Evolutionary conservation across 2,797 vertebrate genomes (phyloP).

Genomic region (Paratrypauchen microcephalus): DNA sequence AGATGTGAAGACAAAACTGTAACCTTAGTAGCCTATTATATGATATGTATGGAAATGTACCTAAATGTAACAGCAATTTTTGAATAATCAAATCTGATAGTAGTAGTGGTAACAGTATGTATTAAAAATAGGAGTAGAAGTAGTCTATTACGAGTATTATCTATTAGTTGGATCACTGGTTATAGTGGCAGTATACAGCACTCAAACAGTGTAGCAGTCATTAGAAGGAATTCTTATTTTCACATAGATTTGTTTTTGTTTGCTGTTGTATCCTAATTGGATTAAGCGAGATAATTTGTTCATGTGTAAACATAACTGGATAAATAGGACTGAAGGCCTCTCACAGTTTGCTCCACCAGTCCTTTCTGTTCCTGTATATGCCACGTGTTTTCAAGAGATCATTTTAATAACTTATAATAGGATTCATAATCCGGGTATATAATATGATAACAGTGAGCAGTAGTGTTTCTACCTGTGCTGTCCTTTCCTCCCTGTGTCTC

Average conservation of each 20-base stretch:
- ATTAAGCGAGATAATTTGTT: conserved; percentile 12
- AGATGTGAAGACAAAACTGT: conserved; percentile 46
- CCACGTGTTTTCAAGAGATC: neutral
- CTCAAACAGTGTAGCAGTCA: neutral
- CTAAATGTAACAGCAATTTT: neutral
- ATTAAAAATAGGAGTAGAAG: neutral
- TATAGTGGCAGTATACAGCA: no score
- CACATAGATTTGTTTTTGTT: neutral
- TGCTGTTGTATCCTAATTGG: neutral
- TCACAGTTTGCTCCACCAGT: neutral
- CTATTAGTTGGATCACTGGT: no score
- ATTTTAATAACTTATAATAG: conserved; percentile 27
- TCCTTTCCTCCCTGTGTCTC: conserved; percentile 24
- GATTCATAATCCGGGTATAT: conserved; percentile 42
- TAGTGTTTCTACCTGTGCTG: conserved; percentile 24
- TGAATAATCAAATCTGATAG: neutral
- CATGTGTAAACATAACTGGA: conserved; percentile 27
- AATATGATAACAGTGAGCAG: conserved; percentile 42
- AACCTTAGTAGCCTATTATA: neutral
- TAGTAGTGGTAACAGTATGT: neutral
- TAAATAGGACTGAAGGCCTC: conserved; percentile 10
- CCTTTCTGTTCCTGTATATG: neutral
- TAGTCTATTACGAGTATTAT: neutral
- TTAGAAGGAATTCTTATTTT: neutral
- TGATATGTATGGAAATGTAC: neutral